Evolutionary conservation across 2,113 vertebrate genomes (phyloP), one percentile per base, ranked within the genome.

Genomic region (Myxocyprinus asiaticus): DNA sequence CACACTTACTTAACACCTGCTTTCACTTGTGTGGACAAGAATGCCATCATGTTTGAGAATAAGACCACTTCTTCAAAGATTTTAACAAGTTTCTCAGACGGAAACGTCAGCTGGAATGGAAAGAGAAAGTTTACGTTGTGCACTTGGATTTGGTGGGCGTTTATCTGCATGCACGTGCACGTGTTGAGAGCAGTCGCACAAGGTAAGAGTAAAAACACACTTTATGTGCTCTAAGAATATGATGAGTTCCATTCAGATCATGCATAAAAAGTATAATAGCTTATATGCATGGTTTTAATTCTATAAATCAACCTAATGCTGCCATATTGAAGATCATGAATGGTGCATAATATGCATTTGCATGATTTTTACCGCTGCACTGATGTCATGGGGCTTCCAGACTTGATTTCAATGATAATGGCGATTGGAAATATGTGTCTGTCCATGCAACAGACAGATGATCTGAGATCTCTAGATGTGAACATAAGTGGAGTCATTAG

Each of bases 181-280:
- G 91, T 92, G 94, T 91, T 94, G 91, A 92, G 85, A 90, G 92
- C 90, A 51, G 84, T 92, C 88, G 93, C 94, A 67, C 94, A 95
- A 95, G 94, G 94, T 95, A 33, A 33, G 22, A 33, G 22, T 33
- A 92, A 67, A 83, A n/a, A 58, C 55, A 15, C 9, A 33, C 22
- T 3, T 33, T 33, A 33, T 33, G 22, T 33, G 22, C 22, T 33
- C 22, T 33, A 33, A 33, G 22, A 33, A 33, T 33, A 33, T 33
- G 22, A 33, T 33, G 22, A 7, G 55, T 7, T 58, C 7, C 55
- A 3, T 58, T 15, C 15, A 58, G 6, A n/a, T 58, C 11, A 56
- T 56, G 53, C 12, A 56, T 11, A 14, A 55, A 33, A 4, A 11
- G 4, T 3, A n/a, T 58, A 4, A 6, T 58, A 6, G 12, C 0